Evolutionary conservation across 2,888 invertebrate genomes (phyloP), one percentile per base, ranked within the genome.

Genomic region (Mythimna impura): DNA sequence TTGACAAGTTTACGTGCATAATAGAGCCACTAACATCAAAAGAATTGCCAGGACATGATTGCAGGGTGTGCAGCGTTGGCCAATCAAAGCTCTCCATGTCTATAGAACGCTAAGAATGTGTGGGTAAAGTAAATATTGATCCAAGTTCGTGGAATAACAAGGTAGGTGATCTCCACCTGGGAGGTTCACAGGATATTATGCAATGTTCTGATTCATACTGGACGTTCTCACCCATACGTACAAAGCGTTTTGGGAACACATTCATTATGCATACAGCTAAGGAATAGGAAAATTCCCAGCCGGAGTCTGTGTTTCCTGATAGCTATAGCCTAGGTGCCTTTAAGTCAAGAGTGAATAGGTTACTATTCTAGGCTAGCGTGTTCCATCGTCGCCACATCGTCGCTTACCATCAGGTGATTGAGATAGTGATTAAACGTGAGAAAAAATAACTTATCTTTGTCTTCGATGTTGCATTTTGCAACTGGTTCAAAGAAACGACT

Each of bases 61-160:
- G 20, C 34, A 57, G 20, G 25, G 52, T 64, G 40, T 66, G 17
- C 34, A 12, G 5, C 22, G 9, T 9, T 12, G 36, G 58, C 57
- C 40, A 50, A 40, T 63, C 22, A 22, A 4, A 17, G 36, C 20
- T 20, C n/a, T 10, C 9, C 17, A 62, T 8, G 25, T n/a, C 12
- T 36, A 34, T 25, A 52, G 30, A 60, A 7, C 17, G 12, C 14
- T 40, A 22, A 7, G 30, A 10, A 2, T 55, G 47, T 67, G 17
- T 72, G 40, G 17, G 63, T 52, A 34, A 34, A 22, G 3, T 17
- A 17, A 50, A 50, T 64, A 74, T 73, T 34, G 73, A 60, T 65
- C 17, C 14, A 7, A 6, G 12, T 58, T 60, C n/a, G n/a, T 7
- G 17, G 34, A 66, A 65, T 12, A 34, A 47, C 17, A 12, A n/a